A percentile compares a stretch with the other conserved stretches of the same genome.
Evolutionary conservation across 1,140 invertebrate species (phyloP).

Genomic region (Hestina assimilis): DNA sequence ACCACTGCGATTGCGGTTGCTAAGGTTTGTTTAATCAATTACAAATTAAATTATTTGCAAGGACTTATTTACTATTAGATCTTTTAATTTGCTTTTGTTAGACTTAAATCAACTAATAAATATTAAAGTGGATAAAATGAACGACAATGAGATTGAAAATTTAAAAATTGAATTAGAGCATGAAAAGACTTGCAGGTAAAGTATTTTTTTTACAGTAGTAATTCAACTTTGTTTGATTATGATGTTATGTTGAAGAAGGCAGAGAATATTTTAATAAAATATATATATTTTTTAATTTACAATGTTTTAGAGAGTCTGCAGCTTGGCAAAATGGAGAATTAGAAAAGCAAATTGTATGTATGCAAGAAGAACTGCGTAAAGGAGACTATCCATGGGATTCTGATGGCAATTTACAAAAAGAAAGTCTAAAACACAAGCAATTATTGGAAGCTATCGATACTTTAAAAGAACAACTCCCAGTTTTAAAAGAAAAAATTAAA

Average conservation of each 20-base stretch:
- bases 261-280: too few relatives aligned
- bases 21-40: constrained; percentile 27
- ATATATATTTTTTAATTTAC: too few relatives aligned
- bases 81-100: not conserved
- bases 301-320: constrained; percentile 63
- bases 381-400: constrained; percentile 65
- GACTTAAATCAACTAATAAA: not conserved
- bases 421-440: constrained; percentile 55
- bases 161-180: constrained; percentile 74
- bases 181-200: constrained; percentile 71
- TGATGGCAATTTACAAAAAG: constrained; percentile 59
- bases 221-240: too few relatives aligned
- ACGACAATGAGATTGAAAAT: constrained; percentile 69
- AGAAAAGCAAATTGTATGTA: constrained; percentile 67
- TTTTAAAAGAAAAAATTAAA: constrained; percentile 70
- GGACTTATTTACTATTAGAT: not conserved
- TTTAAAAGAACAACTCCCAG: constrained; percentile 58
- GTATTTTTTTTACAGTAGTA: too few relatives aligned
- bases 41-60: constrained; percentile 10
- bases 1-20: constrained; percentile 12
- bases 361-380: constrained; percentile 71
- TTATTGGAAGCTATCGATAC: constrained; percentile 62
- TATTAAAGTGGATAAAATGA: constrained; percentile 56
- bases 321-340: constrained; percentile 70
- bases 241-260: too few relatives aligned